Evolutionary conservation across 2,888 invertebrate species (phyloP).

Genomic region (Acanthosepion pharaonis): DNA sequence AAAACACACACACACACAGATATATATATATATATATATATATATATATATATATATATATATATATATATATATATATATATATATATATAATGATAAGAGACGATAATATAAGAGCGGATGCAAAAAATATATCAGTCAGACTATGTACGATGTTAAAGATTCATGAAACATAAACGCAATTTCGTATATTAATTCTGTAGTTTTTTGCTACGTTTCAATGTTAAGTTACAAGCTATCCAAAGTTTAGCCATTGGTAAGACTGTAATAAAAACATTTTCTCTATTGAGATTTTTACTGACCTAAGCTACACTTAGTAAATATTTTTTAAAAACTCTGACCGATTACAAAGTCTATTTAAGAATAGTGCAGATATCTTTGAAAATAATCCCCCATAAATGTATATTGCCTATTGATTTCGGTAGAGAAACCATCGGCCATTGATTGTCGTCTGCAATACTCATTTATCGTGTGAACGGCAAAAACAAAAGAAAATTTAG

Average conservation of each 20-base stretch:
- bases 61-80: background rate
- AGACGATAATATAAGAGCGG: too few species aligned
- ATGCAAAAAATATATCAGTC: too few species aligned
- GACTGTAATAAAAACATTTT: too few species aligned
- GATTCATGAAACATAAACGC: too few species aligned
- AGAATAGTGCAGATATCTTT: background rate
- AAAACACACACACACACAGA: background rate
- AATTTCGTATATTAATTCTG: too few species aligned
- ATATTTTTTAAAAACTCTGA: background rate
- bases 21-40: background rate
- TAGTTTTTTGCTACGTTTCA: background rate
- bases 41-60: background rate
- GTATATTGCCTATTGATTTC: background rate
- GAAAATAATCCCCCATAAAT: background rate
- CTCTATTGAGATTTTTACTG: background rate
- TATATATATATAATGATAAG: background rate
- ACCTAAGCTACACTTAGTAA: background rate
- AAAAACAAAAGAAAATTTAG: too few species aligned
- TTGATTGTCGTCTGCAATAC: background rate
- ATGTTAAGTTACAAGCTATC: background rate
- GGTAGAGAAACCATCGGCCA: background rate
- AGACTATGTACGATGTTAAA: too few species aligned
- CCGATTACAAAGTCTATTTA: background rate
- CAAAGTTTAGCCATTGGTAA: too few species aligned
- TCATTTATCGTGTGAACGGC: background rate